Evolutionary conservation across 2,797 vertebrate species (phyloP), one percentile per base, ranked within the genome.

Genomic region (Anas bahamensis): DNA sequence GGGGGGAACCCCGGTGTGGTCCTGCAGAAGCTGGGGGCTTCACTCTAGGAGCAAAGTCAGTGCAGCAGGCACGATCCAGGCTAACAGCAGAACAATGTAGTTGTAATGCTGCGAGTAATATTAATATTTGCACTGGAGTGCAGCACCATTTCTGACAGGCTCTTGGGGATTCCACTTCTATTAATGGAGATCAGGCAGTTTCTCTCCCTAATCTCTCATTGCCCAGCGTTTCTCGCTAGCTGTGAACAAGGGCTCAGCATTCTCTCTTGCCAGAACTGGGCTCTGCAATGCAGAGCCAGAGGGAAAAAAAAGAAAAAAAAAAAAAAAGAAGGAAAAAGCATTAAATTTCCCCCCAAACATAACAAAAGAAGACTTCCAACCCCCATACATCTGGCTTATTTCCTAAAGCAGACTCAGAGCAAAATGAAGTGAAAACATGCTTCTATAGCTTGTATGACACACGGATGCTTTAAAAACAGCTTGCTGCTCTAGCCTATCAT

Each of bases 141-240:
- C 1, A 1, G 15, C 31, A 76, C n/a, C 64, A 69, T 91, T 93
- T 93, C 53, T 57, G 17, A 61, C 22, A 84, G 86, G 31, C 7
- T 85, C 75, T 56, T 79, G 33, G n/a, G 61, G 35, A 77, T 89
- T 44, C 39, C 23, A 28, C 6, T 69, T 80, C 21, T 35, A 7
- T 72, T 78, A 72, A 46, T 46, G 35, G 59, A 92, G 55, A 52
- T 11, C 0, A 7, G 15, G 24, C 6, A 1, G 22, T 42, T 92
- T 87, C 28, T 44, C 85, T 69, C 68, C 55, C 72, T n/a, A 44
- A 17, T 46, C 29, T 83, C 91, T 91, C 61, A 26, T 79, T 3
- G 2, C 33, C 22, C 19, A 6, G 37, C 0, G 0, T 10, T 71
- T 84, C 33, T 75, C 0, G 0, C 21, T 52, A 80, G 16, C 41